Base-by-base conservation (phyloP, 2,797 vertebrate species). In the Lycodopsis pacificus region DNA sequence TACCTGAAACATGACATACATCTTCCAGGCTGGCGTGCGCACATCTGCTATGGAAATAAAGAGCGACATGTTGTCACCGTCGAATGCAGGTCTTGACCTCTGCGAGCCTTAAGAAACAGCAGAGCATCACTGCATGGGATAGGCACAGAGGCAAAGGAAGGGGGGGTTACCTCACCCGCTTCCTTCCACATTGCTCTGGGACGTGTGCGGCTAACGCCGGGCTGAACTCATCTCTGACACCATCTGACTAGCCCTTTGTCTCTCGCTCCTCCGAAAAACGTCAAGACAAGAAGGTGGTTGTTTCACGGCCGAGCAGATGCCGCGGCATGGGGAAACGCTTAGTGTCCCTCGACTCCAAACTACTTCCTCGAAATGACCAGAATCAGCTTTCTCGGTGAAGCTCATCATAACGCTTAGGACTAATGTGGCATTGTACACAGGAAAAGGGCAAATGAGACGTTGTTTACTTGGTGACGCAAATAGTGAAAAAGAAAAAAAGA, bases 181-280 rank as follows among this genome's bases (percentile, higher is more conserved):
- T 89, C 56, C 67, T 71, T 73, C 74, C 71, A 85, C 56, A 80
- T 65, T 77, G 65, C 75, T 20, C 59, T 71, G 79, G 62, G 75
- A 84, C 64, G 48, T 65, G 76, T 67, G 53, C 74, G 76, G 69
- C 73, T 73, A 36, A 65, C 73, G 56, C 38, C 62, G 62, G 30
- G 14, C 27, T 83, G 62, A 81, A 71, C 75, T 76, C 67, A 84
- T 78, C 74, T 68, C 7, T 46, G 58, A 83, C 76, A 70, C 20
- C 30, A 70, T 78, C 71, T 86, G 65, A 90, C 85, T 80, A 53
- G 64, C 73, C 40, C 75, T 79, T 80, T 91, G 89, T 92, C 81
- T 85, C 42, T 61, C 12, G 54, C 70, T 87, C 81, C 65, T 67
- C 42, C 15, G 56, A 71, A 74, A 79, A 74, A 76, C 11, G 22